Evolutionary conservation across 2,888 invertebrate genomes (phyloP).

Genomic region (Eristalis tenax): DNA sequence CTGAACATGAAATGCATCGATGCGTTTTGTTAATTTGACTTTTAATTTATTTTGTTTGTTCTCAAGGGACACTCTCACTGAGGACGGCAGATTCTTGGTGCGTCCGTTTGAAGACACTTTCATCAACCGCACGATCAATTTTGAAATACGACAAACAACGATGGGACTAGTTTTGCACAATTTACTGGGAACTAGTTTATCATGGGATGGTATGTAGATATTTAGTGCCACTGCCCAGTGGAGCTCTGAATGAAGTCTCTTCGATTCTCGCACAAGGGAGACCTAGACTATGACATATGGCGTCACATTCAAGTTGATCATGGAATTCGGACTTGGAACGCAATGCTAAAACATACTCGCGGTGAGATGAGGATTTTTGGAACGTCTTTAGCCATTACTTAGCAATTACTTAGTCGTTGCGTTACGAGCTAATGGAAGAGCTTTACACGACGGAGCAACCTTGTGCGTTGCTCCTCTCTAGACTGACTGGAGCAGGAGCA

Average conservation of each 20-base stretch:
- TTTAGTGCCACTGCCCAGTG: not conserved
- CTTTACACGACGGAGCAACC: too few species aligned
- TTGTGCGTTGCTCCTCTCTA: too few species aligned
- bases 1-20: constrained; percentile 80
- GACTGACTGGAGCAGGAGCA: too few species aligned
- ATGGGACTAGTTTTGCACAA: not conserved
- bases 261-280: too few species aligned
- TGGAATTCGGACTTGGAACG: too few species aligned
- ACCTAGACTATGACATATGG: too few species aligned
- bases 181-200: not conserved
- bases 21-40: constrained; percentile 80
- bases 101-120: constrained; percentile 31
- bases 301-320: too few species aligned
- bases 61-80: not conserved
- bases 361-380: too few species aligned
- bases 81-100: not conserved
- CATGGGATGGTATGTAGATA: not conserved
- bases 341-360: too few species aligned
- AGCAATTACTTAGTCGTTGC: too few species aligned
- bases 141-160: constrained; percentile 13
- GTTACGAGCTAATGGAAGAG: too few species aligned
- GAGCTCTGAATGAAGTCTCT: not conserved
- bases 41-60: constrained; percentile 73
- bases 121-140: constrained; percentile 51
- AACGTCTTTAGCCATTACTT: too few species aligned